phyloP scores from a whole-genome alignment of 2,797 vertebrate species.

The Halcyon chelicuti region DNA sequence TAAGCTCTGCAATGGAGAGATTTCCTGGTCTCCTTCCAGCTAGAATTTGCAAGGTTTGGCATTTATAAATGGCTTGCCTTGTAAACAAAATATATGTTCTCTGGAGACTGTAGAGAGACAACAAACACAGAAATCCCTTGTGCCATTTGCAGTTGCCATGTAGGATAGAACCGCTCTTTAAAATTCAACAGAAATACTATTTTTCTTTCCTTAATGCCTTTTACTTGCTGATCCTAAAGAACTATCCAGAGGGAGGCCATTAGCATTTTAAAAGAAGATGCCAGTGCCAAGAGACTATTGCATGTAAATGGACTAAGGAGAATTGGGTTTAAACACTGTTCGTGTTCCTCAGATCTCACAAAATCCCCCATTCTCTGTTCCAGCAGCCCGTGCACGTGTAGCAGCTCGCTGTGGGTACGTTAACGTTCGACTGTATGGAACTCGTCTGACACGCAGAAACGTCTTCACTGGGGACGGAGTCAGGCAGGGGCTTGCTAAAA shows the following conservation, averaged over 20 bases:
- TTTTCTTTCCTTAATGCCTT: slow-evolving; percentile 17
- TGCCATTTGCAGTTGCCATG: slow-evolving; percentile 33
- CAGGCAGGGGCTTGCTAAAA: neutral
- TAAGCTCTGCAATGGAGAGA: neutral
- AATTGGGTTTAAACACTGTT: neutral
- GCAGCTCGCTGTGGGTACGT: neutral
- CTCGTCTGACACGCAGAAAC: neutral
- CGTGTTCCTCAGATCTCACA: neutral
- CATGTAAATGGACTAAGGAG: neutral
- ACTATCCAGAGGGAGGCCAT: neutral
- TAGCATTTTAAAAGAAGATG: slow-evolving; percentile 39
- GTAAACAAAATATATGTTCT: slow-evolving; percentile 54
- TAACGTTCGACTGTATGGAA: neutral
- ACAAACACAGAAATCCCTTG: slow-evolving; percentile 29
- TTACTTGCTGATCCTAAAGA: neutral
- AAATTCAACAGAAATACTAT: neutral
- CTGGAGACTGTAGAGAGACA: slow-evolving; percentile 32
- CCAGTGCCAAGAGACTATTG: neutral
- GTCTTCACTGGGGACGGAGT: neutral
- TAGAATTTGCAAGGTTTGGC: slow-evolving; percentile 45
- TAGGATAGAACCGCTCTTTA: neutral
- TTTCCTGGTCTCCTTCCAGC: slow-evolving; percentile 42
- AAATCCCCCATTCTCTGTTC: neutral
- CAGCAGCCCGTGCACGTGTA: neutral
- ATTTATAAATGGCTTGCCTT: slow-evolving; percentile 50